Evolutionary conservation across 1,140 invertebrate species (phyloP).

Genomic region (Lordiphosa mommai): DNA sequence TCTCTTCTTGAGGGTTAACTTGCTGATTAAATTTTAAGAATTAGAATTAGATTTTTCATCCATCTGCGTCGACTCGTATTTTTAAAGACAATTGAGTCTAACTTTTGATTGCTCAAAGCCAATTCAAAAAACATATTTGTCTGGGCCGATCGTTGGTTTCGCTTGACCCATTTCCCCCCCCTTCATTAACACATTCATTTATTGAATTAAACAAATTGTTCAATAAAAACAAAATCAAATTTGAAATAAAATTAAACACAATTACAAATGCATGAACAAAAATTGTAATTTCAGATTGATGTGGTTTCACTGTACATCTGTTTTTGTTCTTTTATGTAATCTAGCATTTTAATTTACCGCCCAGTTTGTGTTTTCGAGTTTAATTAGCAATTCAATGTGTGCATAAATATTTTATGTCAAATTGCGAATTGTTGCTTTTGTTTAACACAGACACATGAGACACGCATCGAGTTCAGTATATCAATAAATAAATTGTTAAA

Average conservation of each 20-base stretch:
- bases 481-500: background rate
- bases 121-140: background rate
- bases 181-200: background rate
- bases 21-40: too few relatives aligned
- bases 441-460: background rate
- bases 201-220: constrained; percentile 39
- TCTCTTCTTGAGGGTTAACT: too few relatives aligned
- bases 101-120: background rate
- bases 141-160: too few relatives aligned
- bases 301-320: constrained; percentile 25
- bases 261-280: constrained; percentile 32
- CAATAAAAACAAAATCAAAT: constrained; percentile 30
- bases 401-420: constrained; percentile 38
- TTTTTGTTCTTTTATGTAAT: constrained; percentile 25
- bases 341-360: constrained; percentile 60
- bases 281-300: constrained; percentile 42
- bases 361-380: constrained; percentile 49
- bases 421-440: constrained; percentile 12
- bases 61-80: too few relatives aligned
- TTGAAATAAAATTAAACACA: constrained; percentile 43
- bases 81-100: background rate
- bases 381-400: constrained; percentile 48
- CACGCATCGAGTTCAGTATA: background rate
- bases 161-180: too few relatives aligned
- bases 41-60: too few relatives aligned